Base-by-base conservation (phyloP, 2,888 invertebrate genomes). In the Zelleria hepariella region DNA sequence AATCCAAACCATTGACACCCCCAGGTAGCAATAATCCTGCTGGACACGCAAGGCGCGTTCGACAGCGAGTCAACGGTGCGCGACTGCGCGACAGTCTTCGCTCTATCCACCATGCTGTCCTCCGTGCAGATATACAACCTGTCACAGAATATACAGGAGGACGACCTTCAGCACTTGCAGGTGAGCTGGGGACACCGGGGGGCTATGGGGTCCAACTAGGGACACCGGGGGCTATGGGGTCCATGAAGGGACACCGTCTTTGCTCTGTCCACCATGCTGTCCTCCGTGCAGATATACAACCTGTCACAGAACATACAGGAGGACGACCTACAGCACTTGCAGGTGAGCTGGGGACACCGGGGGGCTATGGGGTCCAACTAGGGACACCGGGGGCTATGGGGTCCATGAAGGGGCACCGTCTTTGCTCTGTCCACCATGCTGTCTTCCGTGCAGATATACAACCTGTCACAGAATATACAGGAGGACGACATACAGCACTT, bases 361-460 rank as follows among this genome's bases (percentile, higher is more conserved):
- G 10, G 32, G 32, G 5, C 10, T 32, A 5, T 32, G 5, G 32
- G 32, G 32, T 10, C 32, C 10, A 10, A 32, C 32, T 32, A n/a
- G n/a, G n/a, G n/a, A n/a, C n/a, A n/a, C n/a, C n/a, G n/a, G n/a
- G n/a, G n/a, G n/a, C n/a, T n/a, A n/a, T n/a, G n/a, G n/a, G n/a
- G n/a, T n/a, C n/a, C n/a, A n/a, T n/a, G n/a, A n/a, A n/a, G n/a
- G n/a, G n/a, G n/a, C n/a, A 99, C 98, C 1, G 96, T 99, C 58
- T 99, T 99, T 89, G 99, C 99, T 0, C 91, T 99, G 18, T 98
- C 98, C 83, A 98, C 99, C 53, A 98, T 99, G 98, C 90, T 98
- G 62, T 98, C 98, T 61, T 98, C 98, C 5, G 96, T 98, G 59
- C 98, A 98, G 90, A 95, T 97, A 61, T 99, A 96, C 82, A 99